Conservation (phyloP, 2,113 vertebrate genomes). For the Rattus norvegicus region GRCr8 NC_086031.1:97747001-97747500, state of each 20-base stretch:
- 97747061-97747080: background rate
- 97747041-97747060: background rate
- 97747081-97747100: background rate
- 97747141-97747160: background rate
- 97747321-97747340: background rate
- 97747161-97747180: background rate
- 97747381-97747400: constrained; percentile 15
- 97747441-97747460: background rate
- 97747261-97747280: constrained; percentile 11
- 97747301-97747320: constrained; percentile 27
- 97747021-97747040: background rate
- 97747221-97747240: background rate
- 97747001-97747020: background rate
- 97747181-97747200: background rate
- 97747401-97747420: background rate
- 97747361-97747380: background rate
- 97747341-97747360: background rate
- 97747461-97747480: background rate
- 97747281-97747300: background rate
- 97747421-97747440: background rate
- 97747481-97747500: background rate
- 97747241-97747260: background rate
- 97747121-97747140: background rate
- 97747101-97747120: background rate
- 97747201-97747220: background rate